Evolutionary conservation across 2,113 vertebrate species (phyloP).

Genomic region (Tringa solitaria): DNA sequence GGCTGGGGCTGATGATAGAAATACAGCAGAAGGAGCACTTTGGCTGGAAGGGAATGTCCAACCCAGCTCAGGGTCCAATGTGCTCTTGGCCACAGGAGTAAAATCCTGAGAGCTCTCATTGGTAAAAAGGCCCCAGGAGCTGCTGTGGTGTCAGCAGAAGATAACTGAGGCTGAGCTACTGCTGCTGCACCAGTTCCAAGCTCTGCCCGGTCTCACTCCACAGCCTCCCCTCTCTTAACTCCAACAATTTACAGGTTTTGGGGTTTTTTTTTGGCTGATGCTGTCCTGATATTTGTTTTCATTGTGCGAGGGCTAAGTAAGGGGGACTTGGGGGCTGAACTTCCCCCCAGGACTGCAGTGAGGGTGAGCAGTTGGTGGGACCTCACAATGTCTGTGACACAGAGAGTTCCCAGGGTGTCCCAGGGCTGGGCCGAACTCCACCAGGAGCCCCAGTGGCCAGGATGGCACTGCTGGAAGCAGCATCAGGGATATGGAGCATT

Average conservation of each 20-base stretch:
- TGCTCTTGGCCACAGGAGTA: not conserved
- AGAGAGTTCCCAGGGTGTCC: not conserved
- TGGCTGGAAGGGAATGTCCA: not conserved
- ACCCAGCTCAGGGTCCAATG: fast-evolving
- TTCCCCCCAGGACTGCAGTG: not conserved
- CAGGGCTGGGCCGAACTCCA: not conserved
- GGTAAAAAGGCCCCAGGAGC: not conserved
- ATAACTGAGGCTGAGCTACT: not conserved
- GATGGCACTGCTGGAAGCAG: not conserved
- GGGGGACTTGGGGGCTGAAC: too few species aligned
- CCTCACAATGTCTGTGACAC: not conserved
- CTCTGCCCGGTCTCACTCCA: not conserved
- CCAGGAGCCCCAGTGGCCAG: fast-evolving
- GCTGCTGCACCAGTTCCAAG: not conserved
- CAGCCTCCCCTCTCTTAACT: not conserved
- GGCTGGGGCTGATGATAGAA: not conserved
- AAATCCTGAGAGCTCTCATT: fast-evolving
- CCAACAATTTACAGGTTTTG: not conserved
- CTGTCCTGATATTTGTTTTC: not conserved
- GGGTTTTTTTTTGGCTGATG: too few species aligned
- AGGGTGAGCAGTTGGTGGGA: not conserved
- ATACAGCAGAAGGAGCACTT: not conserved
- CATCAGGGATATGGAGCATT: not conserved
- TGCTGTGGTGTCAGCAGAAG: not conserved
- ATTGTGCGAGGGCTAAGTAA: not conserved